Evolutionary conservation across 1,140 invertebrate species (phyloP), one percentile per base, ranked within the genome.

Genomic region (Pseudobourletiella spinata): DNA sequence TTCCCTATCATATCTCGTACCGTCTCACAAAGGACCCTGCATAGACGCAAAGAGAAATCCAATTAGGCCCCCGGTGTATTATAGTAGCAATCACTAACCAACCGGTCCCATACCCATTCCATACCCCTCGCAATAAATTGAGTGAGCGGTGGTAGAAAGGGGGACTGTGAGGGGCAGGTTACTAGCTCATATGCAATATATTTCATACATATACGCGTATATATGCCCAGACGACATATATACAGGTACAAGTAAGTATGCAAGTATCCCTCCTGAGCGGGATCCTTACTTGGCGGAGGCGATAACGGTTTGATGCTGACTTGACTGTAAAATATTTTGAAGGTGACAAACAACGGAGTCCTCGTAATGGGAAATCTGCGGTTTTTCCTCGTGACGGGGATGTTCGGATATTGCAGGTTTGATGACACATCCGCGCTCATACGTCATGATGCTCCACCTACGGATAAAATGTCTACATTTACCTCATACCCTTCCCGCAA

Each of bases 391-490:
- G 16, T 35, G 57, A 51, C 59, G 51, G 32, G 59, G 59, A 46
- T 63, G 66, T 42, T 63, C 58, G 20, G 44, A 48, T 8, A 70
- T 44, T 22, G 59, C 56, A 4, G 62, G 64, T 28, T 67, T 65
- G 16, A 71, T 63, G 14, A 64, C 32, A 11, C 60, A 57, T n/a
- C 68, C 68, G 43, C 66, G 46, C 42, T 71, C 68, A 71, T 91
- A 95, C 1, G 89, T 89, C 90, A 94, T 89, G 72, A 94, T 89
- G 71, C 89, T 91, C 90, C 91, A 94, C 65, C 84, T 86, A 71
- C n/a, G n/a, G 51, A 71, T 72, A 62, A 64, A 64, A 52, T 42
- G 57, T 67, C 61, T 11, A 42, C n/a, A n/a, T n/a, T n/a, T n/a
- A n/a, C n/a, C n/a, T n/a, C n/a, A n/a, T n/a, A n/a, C n/a, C n/a